Evolutionary conservation across 2,797 vertebrate species (phyloP).

Genomic region (Meriones psammophilus): DNA sequence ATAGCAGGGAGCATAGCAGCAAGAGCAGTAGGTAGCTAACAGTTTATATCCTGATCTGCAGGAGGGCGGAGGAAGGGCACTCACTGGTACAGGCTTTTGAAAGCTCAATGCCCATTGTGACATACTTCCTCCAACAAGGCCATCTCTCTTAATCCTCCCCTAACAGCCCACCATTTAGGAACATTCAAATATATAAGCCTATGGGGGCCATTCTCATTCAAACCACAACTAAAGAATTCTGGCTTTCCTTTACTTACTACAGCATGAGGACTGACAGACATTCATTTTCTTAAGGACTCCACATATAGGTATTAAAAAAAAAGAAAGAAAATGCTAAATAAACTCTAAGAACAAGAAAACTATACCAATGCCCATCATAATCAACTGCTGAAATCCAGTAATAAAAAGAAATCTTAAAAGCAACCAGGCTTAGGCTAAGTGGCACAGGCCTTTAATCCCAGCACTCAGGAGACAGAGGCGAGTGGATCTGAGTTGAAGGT

Average conservation of each 20-base stretch:
- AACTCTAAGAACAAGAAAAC: slow-evolving; percentile 2
- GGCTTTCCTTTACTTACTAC: neutral
- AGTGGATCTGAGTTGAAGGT: neutral
- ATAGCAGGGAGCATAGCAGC: neutral
- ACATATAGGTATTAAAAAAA: neutral
- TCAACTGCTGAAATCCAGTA: neutral
- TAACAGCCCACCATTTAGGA: neutral
- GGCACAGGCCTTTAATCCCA: neutral
- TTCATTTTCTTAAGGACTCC: neutral
- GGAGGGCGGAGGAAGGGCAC: too few species aligned
- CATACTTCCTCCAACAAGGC: neutral
- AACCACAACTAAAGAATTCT: neutral
- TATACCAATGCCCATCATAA: neutral
- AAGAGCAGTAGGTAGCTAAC: neutral
- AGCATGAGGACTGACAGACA: neutral
- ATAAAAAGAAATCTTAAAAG: slow-evolving; percentile 11
- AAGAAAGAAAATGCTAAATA: neutral
- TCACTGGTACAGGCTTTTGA: neutral
- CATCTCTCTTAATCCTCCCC: neutral
- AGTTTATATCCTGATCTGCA: neutral
- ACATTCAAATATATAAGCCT: neutral
- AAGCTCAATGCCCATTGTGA: neutral
- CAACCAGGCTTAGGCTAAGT: neutral
- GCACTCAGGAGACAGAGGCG: neutral
- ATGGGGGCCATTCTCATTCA: neutral